Evolutionary conservation across 2,797 vertebrate genomes (phyloP).

Genomic region (Prunella strophiata): DNA sequence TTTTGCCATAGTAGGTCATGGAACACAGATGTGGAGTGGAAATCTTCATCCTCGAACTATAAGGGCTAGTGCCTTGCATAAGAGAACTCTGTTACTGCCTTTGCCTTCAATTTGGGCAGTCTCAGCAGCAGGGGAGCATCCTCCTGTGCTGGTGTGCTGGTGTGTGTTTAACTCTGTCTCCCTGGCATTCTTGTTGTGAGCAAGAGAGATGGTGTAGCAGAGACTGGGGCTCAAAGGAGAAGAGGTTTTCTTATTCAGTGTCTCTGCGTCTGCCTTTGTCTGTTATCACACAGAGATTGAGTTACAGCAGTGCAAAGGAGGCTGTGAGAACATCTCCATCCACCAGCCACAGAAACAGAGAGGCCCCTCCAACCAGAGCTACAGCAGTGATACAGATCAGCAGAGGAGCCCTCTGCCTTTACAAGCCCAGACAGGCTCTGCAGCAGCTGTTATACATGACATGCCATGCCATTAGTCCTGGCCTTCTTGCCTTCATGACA

Average conservation of each 20-base stretch:
- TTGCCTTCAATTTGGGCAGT: neutral
- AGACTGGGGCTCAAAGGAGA: neutral
- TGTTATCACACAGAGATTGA: constrained; percentile 77
- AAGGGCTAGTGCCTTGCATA: neutral
- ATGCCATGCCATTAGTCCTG: fast-evolving
- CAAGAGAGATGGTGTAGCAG: neutral
- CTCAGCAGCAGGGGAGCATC: neutral
- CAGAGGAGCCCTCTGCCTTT: neutral
- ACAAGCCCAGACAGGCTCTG: neutral
- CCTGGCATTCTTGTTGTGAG: neutral
- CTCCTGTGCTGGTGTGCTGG: neutral
- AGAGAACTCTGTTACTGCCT: neutral
- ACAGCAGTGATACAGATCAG: neutral
- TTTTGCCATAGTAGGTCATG: neutral
- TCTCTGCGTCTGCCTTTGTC: constrained; percentile 62
- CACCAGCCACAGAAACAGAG: constrained; percentile 57
- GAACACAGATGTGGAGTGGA: neutral
- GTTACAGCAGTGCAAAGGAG: constrained; percentile 74
- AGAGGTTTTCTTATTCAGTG: neutral
- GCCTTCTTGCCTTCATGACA: neutral
- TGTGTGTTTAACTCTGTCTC: neutral
- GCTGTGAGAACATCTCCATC: constrained; percentile 76
- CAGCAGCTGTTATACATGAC: neutral
- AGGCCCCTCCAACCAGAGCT: constrained; percentile 8
- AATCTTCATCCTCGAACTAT: neutral